Base-by-base conservation (phyloP, 2,888 invertebrate species). In the Liposcelis brunnea region DNA sequence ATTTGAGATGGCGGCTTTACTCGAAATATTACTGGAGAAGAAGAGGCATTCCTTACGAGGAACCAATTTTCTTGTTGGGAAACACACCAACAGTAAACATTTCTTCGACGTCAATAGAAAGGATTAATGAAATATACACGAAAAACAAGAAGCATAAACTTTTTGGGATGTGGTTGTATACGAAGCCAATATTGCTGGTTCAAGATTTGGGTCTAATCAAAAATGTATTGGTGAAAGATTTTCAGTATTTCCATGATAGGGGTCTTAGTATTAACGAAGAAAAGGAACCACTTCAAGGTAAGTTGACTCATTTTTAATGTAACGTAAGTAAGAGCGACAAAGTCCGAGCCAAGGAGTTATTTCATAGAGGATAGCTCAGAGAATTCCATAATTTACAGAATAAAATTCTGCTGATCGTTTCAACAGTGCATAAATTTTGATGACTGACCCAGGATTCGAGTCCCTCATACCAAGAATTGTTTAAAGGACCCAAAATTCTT, bases 221-320 rank as follows among this genome's bases (percentile, higher is more conserved):
- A 32, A 63, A 68, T 43, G 65, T 80, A 16, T 56, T 79, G 52
- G 67, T 70, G 36, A 71, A 67, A 52, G 77, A 79, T 55, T 80
- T 76, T 51, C 64, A 64, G 10, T 63, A 74, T 57, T 80, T 80
- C 51, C 69, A 72, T 57, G 76, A 78, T 52, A 71, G 77, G 42
- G 78, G 77, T 1, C 63, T 74, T 31, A 72, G 72, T 54, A 66
- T 63, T 42, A 74, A 76, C 47, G 75, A 75, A 44, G 60, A 67
- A n/a, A 67, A 70, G 14, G 75, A 78, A 57, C 74, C 71, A 0
- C 51, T 77, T 5, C 6, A 16, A 4, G 40, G 40, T 40, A 18
- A 35, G 40, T 35, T 32, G 32, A 36, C 16, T 10, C 19, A 16
- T 5, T 40, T 6, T 40, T 40, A 32, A 32, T n/a, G n/a, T n/a